Evolutionary conservation across 2,797 vertebrate genomes (phyloP), one percentile per base, ranked within the genome.

Genomic region (Rhincodon typus): DNA sequence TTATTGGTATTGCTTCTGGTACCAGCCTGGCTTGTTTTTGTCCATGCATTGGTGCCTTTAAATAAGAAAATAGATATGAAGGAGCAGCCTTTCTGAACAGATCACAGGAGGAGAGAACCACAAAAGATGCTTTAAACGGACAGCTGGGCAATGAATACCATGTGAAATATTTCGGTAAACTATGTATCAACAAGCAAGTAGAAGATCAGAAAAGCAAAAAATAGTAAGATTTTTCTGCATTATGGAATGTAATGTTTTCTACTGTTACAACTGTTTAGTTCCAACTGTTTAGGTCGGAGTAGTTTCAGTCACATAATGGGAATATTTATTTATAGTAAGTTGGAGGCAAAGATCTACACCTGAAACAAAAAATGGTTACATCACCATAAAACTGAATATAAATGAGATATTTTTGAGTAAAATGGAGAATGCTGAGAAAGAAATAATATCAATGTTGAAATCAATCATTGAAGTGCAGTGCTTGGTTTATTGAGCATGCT

Each of bases 151-250:
- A 77, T 94, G 46, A 30, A 34, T 77, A 53, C 13, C 12, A 74
- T 53, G 42, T 74, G 3, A 74, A 53, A 74, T 13, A 77, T 74
- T 94, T 95, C 70, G 50, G 30, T 90, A 95, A 93, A 96, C 82
- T 62, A 98, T 98, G 98, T 97, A 98, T 97, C 97, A 95, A 23
- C 96, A 97, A 96, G 96, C 96, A 91, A 97, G 96, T 95, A 96
- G 97, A 97, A 97, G 97, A 96, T 97, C 97, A 96, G 98, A 98
- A 93, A 97, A 97, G 96, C 96, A 96, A 95, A 98, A 98, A 98
- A 98, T 98, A 96, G 98, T 98, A 98, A 98, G 98, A 88, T 0
- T 38, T 94, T 96, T 96, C 57, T 42, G 27, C 25, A 57, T 23
- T 30, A 27, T 25, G 0, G 66, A 19, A 94, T 94, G 93, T 6